Evolutionary conservation across 1,140 invertebrate genomes (phyloP), one percentile per base, ranked within the genome.

Genomic region (Drosophila asahinai): DNA sequence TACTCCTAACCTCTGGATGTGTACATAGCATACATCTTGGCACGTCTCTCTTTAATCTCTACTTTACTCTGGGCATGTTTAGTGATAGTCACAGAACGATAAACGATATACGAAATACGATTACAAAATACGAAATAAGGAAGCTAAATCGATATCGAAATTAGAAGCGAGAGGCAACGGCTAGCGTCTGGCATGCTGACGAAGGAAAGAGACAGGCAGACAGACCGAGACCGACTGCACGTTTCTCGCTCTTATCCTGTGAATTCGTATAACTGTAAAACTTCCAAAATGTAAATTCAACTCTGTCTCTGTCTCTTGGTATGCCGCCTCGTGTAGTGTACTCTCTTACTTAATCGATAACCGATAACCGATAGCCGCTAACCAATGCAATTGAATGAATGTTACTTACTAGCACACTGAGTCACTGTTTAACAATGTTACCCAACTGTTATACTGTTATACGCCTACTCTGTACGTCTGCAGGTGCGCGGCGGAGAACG

Each of bases 391-490:
- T 57, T 74, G 55, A 73, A 74, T 73, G 71, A 59, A 70, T 65
- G 25, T 76, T 55, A 67, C 30, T 83, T 55, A 67, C 30, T 83
- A 48, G 55, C 82, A 71, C 82, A 75, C 61, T 51, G 83, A 75
- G 68, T 70, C 78, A 86, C 82, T 63, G 67, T 78, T 64, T 30
- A 73, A 81, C 82, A 75, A 80, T 65, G 43, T 64, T 80, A 40
- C 36, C 67, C 60, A 77, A 65, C 58, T 64, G 71, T 81, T 63
- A 65, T 67, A 76, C 66, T 70, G 74, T 64, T 83, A 61, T 67
- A 72, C 77, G 81, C 81, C 61, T 62, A 83, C 70, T 83, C 71
- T 83, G 71, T 80, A 83, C 71, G 78, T 70, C 66, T 70, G 66
- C 78, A 86, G 82, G 82, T 86, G 83, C 67, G 61, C 75, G 48